Evolutionary conservation across 2,797 vertebrate genomes (phyloP).

Genomic region (Moxostoma hubbsi): DNA sequence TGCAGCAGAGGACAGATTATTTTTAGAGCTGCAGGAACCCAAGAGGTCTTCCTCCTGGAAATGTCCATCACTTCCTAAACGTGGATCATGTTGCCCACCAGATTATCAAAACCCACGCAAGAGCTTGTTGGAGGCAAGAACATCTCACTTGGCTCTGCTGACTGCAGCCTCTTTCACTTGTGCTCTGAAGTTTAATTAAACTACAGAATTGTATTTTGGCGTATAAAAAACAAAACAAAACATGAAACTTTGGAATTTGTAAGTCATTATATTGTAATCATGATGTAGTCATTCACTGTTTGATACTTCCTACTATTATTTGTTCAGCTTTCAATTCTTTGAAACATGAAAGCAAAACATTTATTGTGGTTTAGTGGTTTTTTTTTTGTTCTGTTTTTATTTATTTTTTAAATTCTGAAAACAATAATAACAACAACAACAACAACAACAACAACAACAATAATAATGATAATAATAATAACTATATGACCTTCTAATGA

Average conservation of each 20-base stretch:
- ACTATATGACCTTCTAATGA: neutral
- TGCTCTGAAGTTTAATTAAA: neutral
- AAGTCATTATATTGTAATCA: constrained; percentile 25
- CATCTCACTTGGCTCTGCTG: constrained; percentile 45
- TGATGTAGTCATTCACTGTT: neutral
- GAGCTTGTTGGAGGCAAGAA: neutral
- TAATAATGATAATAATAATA: neutral
- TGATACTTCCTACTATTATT: neutral
- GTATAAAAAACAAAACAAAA: constrained; percentile 9
- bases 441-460: neutral
- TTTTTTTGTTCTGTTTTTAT: neutral
- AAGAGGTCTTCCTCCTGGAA: constrained; percentile 38
- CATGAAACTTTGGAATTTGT: constrained; percentile 36
- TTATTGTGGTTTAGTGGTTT: too few species aligned
- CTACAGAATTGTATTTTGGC: neutral
- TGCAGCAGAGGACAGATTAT: constrained; percentile 22
- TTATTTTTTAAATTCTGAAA: neutral
- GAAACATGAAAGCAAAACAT: neutral
- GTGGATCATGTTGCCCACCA: constrained; percentile 17
- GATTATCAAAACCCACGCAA: constrained; percentile 7
- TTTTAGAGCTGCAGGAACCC: constrained; percentile 39
- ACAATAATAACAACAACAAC: too few species aligned
- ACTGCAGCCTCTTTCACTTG: constrained; percentile 45
- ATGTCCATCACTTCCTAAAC: constrained; percentile 43
- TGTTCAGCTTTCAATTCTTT: neutral